phyloP scores from a whole-genome alignment of 2,888 invertebrate genomes.

The Tortrix viridana region DNA sequence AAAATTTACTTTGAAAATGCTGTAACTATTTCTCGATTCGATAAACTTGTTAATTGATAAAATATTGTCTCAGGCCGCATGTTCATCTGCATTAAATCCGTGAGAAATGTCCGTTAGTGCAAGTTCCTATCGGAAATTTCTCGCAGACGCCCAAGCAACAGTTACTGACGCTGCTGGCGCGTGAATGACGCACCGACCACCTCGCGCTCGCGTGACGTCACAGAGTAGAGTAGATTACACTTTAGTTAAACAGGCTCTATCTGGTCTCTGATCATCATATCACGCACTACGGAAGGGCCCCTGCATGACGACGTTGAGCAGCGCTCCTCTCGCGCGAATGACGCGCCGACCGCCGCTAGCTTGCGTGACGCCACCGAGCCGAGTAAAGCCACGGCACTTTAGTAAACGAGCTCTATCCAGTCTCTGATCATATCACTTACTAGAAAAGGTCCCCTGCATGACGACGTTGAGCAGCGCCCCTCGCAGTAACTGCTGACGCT shows the following conservation, averaged over 20 bases:
- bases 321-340: slow-evolving; percentile 67
- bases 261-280: too few relatives aligned
- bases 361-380: slow-evolving; percentile 65
- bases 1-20: too few relatives aligned
- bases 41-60: too few relatives aligned
- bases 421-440: slow-evolving; percentile 50
- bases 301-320: slow-evolving; percentile 75
- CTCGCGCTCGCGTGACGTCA: slow-evolving; percentile 67
- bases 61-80: too few relatives aligned
- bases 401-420: too few relatives aligned
- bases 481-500: slow-evolving; percentile 65
- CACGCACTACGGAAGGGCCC: slow-evolving; percentile 70
- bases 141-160: slow-evolving; percentile 60
- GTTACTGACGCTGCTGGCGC: slow-evolving; percentile 67
- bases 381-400: slow-evolving; percentile 68
- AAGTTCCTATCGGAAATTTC: too few relatives aligned
- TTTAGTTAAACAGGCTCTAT: too few relatives aligned
- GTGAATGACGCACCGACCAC: slow-evolving; percentile 76
- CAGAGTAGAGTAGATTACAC: slow-evolving; percentile 59
- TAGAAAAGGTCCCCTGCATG: slow-evolving; percentile 74
- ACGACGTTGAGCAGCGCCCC: slow-evolving; percentile 68
- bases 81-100: too few relatives aligned
- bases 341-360: slow-evolving; percentile 72
- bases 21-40: too few relatives aligned
- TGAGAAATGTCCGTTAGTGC: too few relatives aligned